phyloP scores from a whole-genome alignment of 1,140 invertebrate species.

The Drosophila miranda region DNA sequence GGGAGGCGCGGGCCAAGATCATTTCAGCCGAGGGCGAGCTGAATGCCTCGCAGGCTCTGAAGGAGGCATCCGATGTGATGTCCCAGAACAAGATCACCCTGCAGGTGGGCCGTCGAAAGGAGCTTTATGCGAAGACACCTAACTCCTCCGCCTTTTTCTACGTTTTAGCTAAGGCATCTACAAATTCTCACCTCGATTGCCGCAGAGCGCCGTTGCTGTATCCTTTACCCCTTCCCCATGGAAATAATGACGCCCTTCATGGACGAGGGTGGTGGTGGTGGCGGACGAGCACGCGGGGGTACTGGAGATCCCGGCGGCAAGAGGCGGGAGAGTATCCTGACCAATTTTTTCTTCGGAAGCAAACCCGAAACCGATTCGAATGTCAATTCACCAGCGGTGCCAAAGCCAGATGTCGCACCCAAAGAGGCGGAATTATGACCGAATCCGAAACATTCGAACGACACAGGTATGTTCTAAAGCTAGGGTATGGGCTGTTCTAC shows the following conservation, averaged over 20 bases:
- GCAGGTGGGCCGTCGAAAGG: conserved; percentile 84
- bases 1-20: conserved; percentile 88
- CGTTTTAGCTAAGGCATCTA: conserved; percentile 72
- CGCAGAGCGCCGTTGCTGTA: conserved; percentile 98
- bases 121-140: background rate
- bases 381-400: too few relatives aligned
- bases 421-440: too few relatives aligned
- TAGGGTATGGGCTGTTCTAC: too few relatives aligned
- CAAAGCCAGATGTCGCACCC: background rate
- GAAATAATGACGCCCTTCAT: conserved; percentile 83
- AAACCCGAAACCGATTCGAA: background rate
- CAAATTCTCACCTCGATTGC: conserved; percentile 96
- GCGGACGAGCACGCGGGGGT: conserved; percentile 1
- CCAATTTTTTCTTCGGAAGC: conserved; percentile 7
- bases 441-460: too few relatives aligned
- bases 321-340: background rate
- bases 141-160: background rate
- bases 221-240: conserved; percentile 97
- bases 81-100: conserved; percentile 93
- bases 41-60: conserved; percentile 93
- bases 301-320: background rate
- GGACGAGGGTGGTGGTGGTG: background rate
- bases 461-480: too few relatives aligned
- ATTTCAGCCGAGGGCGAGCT: conserved; percentile 93
- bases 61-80: conserved; percentile 96